These are phyloP conservation scores for Pipistrellus pipistrellus DNA, from an alignment of 2,797 vertebrate genomes.

Conservation along the genomic window DNA sequence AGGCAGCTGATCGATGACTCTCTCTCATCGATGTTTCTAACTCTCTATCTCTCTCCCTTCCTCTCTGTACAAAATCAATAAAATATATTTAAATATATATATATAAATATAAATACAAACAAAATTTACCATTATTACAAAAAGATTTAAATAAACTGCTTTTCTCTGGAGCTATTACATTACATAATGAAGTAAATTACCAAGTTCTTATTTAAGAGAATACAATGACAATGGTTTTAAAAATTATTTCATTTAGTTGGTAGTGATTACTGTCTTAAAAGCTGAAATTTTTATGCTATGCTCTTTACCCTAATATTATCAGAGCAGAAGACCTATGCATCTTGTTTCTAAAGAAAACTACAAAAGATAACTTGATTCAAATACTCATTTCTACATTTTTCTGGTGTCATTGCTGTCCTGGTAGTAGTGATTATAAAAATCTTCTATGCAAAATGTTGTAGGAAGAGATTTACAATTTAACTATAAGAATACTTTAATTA, in stretches of 20 bases:
- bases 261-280: background rate
- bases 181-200: background rate
- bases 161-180: slow-evolving; percentile 16
- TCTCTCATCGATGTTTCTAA: too few species aligned
- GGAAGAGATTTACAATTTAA: background rate
- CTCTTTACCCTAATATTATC: background rate
- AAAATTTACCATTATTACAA: background rate
- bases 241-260: slow-evolving; percentile 22
- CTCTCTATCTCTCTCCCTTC: too few species aligned
- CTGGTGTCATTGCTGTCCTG: background rate
- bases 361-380: background rate
- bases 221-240: background rate
- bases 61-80: too few species aligned
- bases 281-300: background rate
- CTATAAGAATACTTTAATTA: background rate
- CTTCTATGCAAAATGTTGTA: background rate
- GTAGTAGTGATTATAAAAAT: background rate
- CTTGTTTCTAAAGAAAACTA: slow-evolving; percentile 47
- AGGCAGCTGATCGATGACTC: too few species aligned
- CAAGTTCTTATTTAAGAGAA: slow-evolving; percentile 34
- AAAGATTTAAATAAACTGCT: background rate
- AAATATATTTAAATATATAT: too few species aligned
- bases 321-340: background rate
- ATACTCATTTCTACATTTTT: background rate
- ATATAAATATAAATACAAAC: background rate